These are phyloP conservation scores for Drosophila histrio DNA, from an alignment of 2,888 invertebrate genomes.

Conservation along the genomic window DNA sequence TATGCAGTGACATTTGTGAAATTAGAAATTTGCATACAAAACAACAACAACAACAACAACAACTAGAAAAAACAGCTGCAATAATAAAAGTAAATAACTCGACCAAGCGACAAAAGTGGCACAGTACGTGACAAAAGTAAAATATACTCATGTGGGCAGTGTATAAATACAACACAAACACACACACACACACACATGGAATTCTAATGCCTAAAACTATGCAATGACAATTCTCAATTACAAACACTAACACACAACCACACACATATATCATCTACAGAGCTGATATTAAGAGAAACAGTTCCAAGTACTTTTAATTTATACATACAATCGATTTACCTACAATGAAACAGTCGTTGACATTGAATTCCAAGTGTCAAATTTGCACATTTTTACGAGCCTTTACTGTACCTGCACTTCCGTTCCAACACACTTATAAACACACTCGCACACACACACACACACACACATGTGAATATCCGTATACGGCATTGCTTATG, in stretches of 20 bases:
- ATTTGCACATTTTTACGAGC: conserved; percentile 63
- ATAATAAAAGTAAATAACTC: conserved; percentile 64
- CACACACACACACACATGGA: not conserved
- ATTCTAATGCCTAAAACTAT: conserved; percentile 66
- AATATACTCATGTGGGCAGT: conserved; percentile 36
- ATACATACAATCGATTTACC: conserved; percentile 32
- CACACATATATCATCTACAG: not conserved
- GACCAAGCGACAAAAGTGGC: conserved; percentile 62
- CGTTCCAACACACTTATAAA: conserved; percentile 27
- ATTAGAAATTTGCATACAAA: conserved; percentile 63
- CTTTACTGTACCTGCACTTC: conserved; percentile 67
- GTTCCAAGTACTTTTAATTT: conserved; percentile 38
- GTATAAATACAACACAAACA: not conserved
- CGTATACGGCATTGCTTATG: conserved; percentile 29
- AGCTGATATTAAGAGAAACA: conserved; percentile 1
- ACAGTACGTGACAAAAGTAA: conserved; percentile 61
- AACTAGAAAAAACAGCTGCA: conserved; percentile 32
- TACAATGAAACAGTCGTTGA: conserved; percentile 44
- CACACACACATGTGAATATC: not conserved
- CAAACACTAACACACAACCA: conserved; percentile 23
- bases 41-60: conserved; percentile 4
- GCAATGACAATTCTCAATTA: conserved; percentile 69
- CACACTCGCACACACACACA: not conserved
- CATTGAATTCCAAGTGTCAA: conserved; percentile 66
- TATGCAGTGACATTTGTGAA: conserved; percentile 73